These are phyloP conservation scores for Riparia riparia DNA, from an alignment of 2,113 vertebrate genomes.

Conservation along the genomic window DNA sequence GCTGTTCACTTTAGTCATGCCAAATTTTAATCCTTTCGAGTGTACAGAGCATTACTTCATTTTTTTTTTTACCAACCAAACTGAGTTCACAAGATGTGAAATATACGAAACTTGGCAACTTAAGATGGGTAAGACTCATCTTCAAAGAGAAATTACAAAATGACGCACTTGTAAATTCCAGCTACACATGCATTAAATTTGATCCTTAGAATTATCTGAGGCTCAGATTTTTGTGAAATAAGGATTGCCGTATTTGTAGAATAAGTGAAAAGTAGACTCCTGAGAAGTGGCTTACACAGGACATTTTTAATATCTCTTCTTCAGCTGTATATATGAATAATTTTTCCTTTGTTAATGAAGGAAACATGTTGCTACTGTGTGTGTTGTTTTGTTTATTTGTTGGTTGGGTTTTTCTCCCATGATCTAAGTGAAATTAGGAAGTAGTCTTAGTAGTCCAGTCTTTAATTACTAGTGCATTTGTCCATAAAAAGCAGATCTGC, in stretches of 20 bases:
- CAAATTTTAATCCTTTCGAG: constrained; percentile 49
- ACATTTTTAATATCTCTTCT: neutral
- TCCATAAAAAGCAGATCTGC: neutral
- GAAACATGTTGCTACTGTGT: neutral
- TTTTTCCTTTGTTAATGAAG: neutral
- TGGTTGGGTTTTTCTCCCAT: neutral
- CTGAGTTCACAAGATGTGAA: constrained; percentile 32
- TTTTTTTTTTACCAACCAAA: neutral
- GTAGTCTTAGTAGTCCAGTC: neutral
- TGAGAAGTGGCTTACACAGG: neutral
- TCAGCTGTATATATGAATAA: neutral
- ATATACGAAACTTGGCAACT: constrained; percentile 41
- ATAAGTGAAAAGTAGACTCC: neutral
- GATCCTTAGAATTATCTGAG: neutral
- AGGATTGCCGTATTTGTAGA: neutral
- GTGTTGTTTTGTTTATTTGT: neutral
- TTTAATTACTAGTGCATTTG: neutral
- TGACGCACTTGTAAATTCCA: constrained; percentile 51
- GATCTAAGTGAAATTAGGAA: neutral
- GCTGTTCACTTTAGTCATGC: constrained; percentile 18
- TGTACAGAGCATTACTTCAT: constrained; percentile 44
- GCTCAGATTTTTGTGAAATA: neutral
- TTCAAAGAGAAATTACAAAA: constrained; percentile 55
- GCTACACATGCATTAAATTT: constrained; percentile 14
- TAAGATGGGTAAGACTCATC: constrained; percentile 27